Percentiles rank a stretch among this genome's conserved stretches.
These are phyloP conservation scores for Nysson spinosus DNA, from an alignment of 2,888 invertebrate species.

Conservation along the genomic window DNA sequence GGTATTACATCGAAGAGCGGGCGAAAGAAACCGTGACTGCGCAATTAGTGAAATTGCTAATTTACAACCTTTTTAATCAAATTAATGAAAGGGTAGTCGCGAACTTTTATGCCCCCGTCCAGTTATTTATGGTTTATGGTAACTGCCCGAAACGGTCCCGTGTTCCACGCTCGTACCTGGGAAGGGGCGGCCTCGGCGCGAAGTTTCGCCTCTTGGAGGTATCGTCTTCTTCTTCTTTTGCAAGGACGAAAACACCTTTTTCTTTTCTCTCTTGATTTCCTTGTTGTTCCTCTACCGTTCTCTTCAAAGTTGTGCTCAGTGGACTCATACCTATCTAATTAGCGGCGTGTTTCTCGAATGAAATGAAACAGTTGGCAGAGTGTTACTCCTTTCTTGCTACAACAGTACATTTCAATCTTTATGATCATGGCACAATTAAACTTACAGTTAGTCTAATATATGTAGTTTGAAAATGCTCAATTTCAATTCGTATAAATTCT, in stretches of 20 bases:
- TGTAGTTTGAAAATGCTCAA: no score
- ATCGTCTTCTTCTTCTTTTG: slow-evolving; percentile 24
- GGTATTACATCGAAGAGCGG: slow-evolving; percentile 16
- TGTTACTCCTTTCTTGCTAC: no score
- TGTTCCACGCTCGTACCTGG: slow-evolving; percentile 20
- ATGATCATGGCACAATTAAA: no score
- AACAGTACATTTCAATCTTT: no score
- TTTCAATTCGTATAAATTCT: no score
- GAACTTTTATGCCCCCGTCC: slow-evolving; percentile 54
- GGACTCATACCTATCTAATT: slow-evolving; percentile 42
- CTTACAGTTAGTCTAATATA: no score
- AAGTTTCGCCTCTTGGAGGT: slow-evolving; percentile 22
- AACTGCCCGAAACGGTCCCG: slow-evolving; percentile 55
- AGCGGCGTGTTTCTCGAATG: slow-evolving; percentile 25
- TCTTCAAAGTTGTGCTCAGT: slow-evolving; percentile 27
- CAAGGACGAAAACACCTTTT: background rate
- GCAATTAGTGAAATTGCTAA: slow-evolving; percentile 66
- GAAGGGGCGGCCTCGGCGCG: slow-evolving; percentile 15
- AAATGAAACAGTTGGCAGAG: no score
- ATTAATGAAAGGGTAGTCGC: slow-evolving; percentile 59
- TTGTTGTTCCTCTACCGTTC: slow-evolving; percentile 7
- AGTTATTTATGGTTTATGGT: slow-evolving; percentile 66
- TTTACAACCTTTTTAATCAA: slow-evolving; percentile 64
- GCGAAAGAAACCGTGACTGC: slow-evolving; percentile 50
- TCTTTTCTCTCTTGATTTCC: slow-evolving; percentile 19